Percentiles rank a stretch among this genome's conserved stretches.
These are phyloP conservation scores for Lateolabrax maculatus DNA, from an alignment of 2,797 vertebrate species.

Conservation along the genomic window DNA sequence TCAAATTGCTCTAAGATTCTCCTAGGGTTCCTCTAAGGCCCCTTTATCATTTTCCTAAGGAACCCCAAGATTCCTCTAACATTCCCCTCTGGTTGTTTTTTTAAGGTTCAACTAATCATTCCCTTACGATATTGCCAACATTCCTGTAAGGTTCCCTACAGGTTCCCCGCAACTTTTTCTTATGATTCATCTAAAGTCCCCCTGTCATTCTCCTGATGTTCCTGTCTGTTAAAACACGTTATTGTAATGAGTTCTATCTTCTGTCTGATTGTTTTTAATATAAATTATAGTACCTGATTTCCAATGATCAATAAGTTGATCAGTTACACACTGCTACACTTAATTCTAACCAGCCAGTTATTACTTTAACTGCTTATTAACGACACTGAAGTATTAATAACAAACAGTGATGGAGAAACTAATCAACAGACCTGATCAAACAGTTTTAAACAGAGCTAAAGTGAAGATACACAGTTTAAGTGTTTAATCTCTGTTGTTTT, in stretches of 20 bases:
- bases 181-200: not conserved
- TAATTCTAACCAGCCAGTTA: not conserved
- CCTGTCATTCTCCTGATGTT: not conserved
- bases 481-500: slow-evolving; percentile 9
- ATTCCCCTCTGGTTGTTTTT: not conserved
- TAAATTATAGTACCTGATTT: not conserved
- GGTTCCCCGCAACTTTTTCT: not conserved
- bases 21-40: too few species aligned
- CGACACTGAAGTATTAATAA: not conserved
- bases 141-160: too few species aligned
- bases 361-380: slow-evolving; percentile 11
- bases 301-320: not conserved
- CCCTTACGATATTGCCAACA: not conserved
- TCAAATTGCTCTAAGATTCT: not conserved
- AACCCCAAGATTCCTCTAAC: not conserved
- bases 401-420: not conserved
- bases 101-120: not conserved
- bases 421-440: slow-evolving; percentile 15
- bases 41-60: too few species aligned
- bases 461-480: too few species aligned
- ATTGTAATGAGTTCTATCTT: not conserved
- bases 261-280: not conserved
- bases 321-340: not conserved
- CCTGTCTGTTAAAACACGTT: not conserved
- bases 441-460: not conserved